phyloP scores from a whole-genome alignment of 2,797 vertebrate genomes.

The Cuculus canorus region DNA sequence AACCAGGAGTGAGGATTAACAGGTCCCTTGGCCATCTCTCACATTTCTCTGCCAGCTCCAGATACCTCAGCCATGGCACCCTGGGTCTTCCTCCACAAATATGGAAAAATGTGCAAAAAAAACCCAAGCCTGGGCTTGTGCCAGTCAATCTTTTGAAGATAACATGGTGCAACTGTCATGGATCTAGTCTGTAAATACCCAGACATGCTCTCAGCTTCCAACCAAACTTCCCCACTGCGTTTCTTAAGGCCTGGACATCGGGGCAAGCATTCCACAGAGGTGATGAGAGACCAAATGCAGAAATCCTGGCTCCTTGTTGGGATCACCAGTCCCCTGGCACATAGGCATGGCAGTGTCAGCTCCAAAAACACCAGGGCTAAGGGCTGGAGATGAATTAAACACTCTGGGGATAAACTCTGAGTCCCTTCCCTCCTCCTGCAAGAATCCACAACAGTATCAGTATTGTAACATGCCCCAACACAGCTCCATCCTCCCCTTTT shows the following conservation, averaged over 20 bases:
- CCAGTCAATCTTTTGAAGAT: neutral
- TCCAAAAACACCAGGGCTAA: neutral
- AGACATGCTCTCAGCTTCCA: neutral
- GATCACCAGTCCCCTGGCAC: neutral
- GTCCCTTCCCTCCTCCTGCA: neutral
- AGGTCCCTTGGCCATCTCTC: neutral
- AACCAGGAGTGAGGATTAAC: neutral
- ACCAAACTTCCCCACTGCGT: neutral
- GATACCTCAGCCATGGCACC: rapidly evolving
- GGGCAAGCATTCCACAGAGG: neutral
- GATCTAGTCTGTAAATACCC: neutral
- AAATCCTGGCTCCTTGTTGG: neutral
- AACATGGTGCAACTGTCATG: neutral
- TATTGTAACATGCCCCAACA: neutral
- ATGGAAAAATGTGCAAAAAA: neutral
- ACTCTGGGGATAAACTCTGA: neutral
- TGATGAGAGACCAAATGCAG: neutral
- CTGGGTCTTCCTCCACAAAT: neutral
- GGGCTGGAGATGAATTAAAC: neutral
- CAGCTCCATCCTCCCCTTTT: neutral
- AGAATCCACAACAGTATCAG: neutral
- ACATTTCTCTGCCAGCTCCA: neutral
- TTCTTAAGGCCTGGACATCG: neutral
- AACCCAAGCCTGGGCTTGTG: rapidly evolving
- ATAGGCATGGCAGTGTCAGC: neutral